Evolutionary conservation across 2,888 invertebrate genomes (phyloP).

Genomic region (Ditula angustiorana): DNA sequence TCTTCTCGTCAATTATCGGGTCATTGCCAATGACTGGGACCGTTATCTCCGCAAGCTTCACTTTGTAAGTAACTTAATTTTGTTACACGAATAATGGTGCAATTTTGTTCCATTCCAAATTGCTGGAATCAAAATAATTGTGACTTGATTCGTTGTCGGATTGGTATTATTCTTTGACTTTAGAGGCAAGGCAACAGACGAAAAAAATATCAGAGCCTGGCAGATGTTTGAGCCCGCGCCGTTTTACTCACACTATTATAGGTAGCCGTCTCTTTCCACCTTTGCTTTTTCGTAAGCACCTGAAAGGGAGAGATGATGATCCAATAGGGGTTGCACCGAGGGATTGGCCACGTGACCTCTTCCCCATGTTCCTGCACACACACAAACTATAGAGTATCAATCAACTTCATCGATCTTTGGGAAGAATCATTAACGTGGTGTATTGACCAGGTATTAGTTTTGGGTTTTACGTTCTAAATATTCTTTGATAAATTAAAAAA

Average conservation of each 20-base stretch:
- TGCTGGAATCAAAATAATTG: constrained; percentile 39
- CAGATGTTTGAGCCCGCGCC: constrained; percentile 80
- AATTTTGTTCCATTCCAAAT: background rate
- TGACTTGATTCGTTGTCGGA: constrained; percentile 53
- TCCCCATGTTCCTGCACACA: constrained; percentile 63
- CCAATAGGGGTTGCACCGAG: constrained; percentile 75
- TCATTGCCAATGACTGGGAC: too few species aligned
- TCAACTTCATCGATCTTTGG: constrained; percentile 74
- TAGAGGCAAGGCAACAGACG: constrained; percentile 63
- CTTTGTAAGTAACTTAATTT: background rate
- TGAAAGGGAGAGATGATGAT: constrained; percentile 55
- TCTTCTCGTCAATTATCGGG: too few species aligned
- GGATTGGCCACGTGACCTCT: constrained; percentile 75
- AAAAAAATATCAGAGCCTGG: constrained; percentile 73
- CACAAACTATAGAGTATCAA: constrained; percentile 53
- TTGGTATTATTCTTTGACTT: constrained; percentile 64
- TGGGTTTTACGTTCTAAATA: constrained; percentile 1
- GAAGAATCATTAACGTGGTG: constrained; percentile 58
- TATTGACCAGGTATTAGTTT: constrained; percentile 12
- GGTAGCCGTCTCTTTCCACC: constrained; percentile 49
- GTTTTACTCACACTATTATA: constrained; percentile 57
- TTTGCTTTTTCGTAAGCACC: constrained; percentile 10
- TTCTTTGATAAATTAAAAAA: background rate
- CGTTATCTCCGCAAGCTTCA: too few species aligned
- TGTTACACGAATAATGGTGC: background rate